Percentiles rank a stretch among this genome's conserved stretches.
Evolutionary conservation across 2,797 vertebrate species (phyloP).

Genomic region (Acestrorhynchus altus): DNA sequence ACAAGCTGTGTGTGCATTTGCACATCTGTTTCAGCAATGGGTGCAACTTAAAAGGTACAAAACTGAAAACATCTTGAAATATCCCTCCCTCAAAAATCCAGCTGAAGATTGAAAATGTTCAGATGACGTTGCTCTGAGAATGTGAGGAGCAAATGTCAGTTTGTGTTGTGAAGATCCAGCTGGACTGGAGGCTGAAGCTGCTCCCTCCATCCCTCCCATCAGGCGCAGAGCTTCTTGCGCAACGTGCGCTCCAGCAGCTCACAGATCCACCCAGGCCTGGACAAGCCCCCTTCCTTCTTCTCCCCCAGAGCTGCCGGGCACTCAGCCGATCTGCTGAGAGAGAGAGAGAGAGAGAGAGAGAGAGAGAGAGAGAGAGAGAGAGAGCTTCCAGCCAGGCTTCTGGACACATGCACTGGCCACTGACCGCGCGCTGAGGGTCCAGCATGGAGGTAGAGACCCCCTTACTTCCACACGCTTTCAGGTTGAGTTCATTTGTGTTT

Average conservation of each 20-base stretch:
- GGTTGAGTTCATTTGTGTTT: neutral
- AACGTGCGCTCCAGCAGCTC: neutral
- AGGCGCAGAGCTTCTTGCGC: neutral
- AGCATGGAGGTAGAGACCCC: constrained; percentile 73
- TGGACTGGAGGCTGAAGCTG: neutral
- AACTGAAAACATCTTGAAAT: too few species aligned
- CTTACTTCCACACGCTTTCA: neutral
- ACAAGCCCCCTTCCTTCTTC: constrained; percentile 3
- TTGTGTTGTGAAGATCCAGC: neutral
- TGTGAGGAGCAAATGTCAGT: too few species aligned
- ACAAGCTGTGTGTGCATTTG: too few species aligned
- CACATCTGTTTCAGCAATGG: too few species aligned
- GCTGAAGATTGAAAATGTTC: too few species aligned
- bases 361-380: neutral
- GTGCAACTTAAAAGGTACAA: too few species aligned
- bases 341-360: neutral
- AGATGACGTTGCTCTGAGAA: too few species aligned
- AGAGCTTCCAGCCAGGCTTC: neutral
- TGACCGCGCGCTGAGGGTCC: constrained; percentile 5
- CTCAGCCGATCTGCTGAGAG: neutral
- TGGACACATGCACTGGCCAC: neutral
- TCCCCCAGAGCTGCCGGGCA: neutral
- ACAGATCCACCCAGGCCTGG: neutral
- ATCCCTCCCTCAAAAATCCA: too few species aligned
- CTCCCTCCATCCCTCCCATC: neutral